These are phyloP conservation scores for Macrotis lagotis DNA, from an alignment of 2,113 vertebrate genomes.

Conservation along the genomic window DNA sequence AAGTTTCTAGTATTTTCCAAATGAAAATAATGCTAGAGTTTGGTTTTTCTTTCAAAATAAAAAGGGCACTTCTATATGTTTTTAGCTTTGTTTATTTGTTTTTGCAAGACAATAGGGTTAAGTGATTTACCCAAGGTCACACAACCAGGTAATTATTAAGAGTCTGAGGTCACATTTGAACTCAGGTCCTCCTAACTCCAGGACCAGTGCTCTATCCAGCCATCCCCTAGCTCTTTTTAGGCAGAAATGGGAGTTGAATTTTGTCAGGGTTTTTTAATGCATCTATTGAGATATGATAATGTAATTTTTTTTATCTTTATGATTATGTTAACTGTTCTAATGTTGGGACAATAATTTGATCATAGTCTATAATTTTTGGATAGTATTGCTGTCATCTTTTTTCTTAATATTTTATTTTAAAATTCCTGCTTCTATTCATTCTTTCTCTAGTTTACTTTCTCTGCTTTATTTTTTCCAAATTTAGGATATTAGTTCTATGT, in stretches of 20 bases:
- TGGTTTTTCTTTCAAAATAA: not conserved
- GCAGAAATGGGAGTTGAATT: not conserved
- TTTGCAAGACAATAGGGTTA: too few relatives aligned
- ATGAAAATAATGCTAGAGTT: not conserved
- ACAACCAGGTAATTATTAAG: too few relatives aligned
- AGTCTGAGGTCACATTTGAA: too few relatives aligned
- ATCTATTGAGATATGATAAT: not conserved
- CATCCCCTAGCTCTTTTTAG: too few relatives aligned
- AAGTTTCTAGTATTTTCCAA: not conserved
- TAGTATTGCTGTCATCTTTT: not conserved
- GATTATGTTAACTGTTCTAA: not conserved
- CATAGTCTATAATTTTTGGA: not conserved
- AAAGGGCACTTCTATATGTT: not conserved
- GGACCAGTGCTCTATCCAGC: too few relatives aligned
- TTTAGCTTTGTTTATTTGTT: not conserved
- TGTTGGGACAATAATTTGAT: not conserved
- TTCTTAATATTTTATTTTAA: not conserved
- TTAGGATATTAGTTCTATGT: not conserved
- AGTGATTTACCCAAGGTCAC: too few relatives aligned
- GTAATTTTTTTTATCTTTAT: not conserved
- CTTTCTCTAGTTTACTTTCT: not conserved
- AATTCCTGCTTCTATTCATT: not conserved
- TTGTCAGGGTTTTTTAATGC: not conserved
- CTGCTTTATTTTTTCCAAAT: not conserved
- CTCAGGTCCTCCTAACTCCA: too few relatives aligned